These are phyloP conservation scores for Nowickia ferox DNA, from an alignment of 2,888 invertebrate species.

Conservation along the genomic window DNA sequence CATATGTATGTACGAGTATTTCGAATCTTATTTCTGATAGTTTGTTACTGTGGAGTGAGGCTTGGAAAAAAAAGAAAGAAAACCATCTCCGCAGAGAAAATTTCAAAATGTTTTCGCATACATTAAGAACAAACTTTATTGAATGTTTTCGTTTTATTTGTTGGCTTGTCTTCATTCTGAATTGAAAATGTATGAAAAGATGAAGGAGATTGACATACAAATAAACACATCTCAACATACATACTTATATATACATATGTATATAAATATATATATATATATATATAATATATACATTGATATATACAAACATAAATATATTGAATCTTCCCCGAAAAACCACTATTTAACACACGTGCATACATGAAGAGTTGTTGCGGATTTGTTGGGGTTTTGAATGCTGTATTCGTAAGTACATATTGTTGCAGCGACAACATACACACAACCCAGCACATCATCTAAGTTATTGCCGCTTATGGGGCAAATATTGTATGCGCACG, in stretches of 20 bases:
- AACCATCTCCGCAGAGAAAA: conserved; percentile 29
- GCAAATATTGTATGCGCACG: conserved; percentile 80
- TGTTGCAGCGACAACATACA: conserved; percentile 13
- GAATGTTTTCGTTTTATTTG: conserved; percentile 28
- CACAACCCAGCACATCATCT: conserved; percentile 56
- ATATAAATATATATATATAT: neutral
- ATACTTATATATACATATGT: neutral
- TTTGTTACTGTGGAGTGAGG: conserved; percentile 8
- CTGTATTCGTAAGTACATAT: conserved; percentile 32
- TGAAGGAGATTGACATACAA: conserved; percentile 58
- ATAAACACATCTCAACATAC: neutral
- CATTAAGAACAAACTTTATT: conserved; percentile 18
- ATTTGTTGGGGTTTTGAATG: conserved; percentile 25
- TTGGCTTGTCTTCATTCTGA: conserved; percentile 41
- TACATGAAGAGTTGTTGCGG: conserved; percentile 13
- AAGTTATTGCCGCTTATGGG: conserved; percentile 69
- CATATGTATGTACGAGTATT: conserved; percentile 14
- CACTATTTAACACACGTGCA: conserved; percentile 41
- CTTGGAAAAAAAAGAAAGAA: conserved; percentile 12
- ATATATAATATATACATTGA: neutral
- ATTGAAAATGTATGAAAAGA: conserved; percentile 43
- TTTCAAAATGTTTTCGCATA: conserved; percentile 32
- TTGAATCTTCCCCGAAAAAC: conserved; percentile 42
- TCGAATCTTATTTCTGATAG: conserved; percentile 20
- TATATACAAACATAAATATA: neutral